Percentiles rank a stretch among this genome's conserved stretches.
These are phyloP conservation scores for Phyto melanocephala DNA, from an alignment of 2,888 invertebrate genomes.

Conservation along the genomic window DNA sequence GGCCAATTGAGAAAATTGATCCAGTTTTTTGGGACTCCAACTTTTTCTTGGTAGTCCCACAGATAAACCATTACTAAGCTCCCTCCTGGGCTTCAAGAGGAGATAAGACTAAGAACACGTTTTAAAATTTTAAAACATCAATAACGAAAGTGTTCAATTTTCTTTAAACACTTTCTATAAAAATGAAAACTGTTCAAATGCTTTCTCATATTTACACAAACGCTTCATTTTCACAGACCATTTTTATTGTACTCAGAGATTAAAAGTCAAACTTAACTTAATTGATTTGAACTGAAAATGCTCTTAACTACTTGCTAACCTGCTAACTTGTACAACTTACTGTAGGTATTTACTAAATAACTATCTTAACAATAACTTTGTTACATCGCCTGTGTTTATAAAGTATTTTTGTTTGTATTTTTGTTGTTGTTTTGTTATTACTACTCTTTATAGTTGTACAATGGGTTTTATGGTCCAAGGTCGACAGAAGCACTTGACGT, in stretches of 20 bases:
- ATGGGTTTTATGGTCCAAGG: slow-evolving; percentile 66
- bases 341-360: neutral
- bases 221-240: no score
- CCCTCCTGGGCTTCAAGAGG: no score
- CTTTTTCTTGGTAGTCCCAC: no score
- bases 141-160: no score
- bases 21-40: no score
- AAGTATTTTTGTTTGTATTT: slow-evolving; percentile 6
- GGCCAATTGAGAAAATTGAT: no score
- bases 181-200: no score
- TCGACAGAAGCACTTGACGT: slow-evolving; percentile 62
- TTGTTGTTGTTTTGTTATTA: slow-evolving; percentile 14
- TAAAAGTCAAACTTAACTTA: slow-evolving; percentile 18
- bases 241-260: neutral
- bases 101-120: no score
- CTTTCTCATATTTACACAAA: no score
- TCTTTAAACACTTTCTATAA: no score
- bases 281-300: slow-evolving; percentile 37
- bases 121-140: no score
- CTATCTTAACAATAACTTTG: slow-evolving; percentile 44
- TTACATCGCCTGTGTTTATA: slow-evolving; percentile 19
- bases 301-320: slow-evolving; percentile 12
- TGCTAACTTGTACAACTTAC: neutral
- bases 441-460: slow-evolving; percentile 43
- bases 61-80: no score